Conservation (phyloP, 2,113 vertebrate genomes). For the Irena cyanogastra region DNA sequence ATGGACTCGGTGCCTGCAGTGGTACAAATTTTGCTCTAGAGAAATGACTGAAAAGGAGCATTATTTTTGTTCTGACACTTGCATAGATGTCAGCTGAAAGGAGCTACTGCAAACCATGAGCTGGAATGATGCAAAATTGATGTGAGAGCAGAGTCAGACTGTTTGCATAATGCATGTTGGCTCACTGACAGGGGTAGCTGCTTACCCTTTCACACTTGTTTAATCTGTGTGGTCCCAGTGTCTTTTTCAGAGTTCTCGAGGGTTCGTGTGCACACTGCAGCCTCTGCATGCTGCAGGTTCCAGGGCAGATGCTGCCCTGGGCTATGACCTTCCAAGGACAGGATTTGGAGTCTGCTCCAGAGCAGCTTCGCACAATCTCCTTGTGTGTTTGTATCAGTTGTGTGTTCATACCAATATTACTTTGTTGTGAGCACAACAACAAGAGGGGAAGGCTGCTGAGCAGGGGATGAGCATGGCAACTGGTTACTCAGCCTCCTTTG, state of each 20-base stretch:
- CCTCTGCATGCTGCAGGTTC: background rate
- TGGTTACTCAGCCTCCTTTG: background rate
- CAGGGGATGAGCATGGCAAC: background rate
- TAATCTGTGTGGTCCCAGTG: background rate
- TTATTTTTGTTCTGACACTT: background rate
- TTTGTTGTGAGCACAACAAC: background rate
- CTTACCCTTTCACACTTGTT: background rate
- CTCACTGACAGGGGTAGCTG: background rate
- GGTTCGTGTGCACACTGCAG: background rate
- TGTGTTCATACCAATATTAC: background rate
- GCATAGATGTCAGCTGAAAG: background rate
- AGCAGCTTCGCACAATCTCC: background rate
- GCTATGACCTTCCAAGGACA: background rate
- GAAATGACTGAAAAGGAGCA: background rate
- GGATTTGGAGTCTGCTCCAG: background rate
- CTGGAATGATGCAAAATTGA: constrained; percentile 22
- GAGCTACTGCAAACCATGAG: background rate
- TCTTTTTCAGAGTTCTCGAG: background rate
- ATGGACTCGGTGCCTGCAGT: background rate
- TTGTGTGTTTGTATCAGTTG: background rate
- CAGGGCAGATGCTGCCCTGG: background rate
- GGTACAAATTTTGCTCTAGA: background rate
- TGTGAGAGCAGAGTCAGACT: constrained; percentile 19
- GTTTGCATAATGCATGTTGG: background rate
- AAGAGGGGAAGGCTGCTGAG: background rate